Conservation (phyloP, 1,140 invertebrate species). For the Drosophila albomicans region DNA sequence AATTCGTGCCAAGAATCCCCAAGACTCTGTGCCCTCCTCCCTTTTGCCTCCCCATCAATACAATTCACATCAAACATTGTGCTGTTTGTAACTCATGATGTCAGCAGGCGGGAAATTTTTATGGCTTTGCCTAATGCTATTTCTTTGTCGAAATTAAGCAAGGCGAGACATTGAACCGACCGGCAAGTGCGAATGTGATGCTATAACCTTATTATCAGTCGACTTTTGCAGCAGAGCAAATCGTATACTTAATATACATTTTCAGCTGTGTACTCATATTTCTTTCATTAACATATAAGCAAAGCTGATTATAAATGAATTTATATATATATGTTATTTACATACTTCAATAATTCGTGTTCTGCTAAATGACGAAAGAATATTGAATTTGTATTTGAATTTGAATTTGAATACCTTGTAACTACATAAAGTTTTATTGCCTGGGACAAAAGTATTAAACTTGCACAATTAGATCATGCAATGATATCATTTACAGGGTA, state of each 20-base stretch:
- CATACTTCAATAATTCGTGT: not conserved
- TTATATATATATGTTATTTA: not conserved
- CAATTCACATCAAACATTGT: constrained; percentile 22
- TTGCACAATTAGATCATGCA: not conserved
- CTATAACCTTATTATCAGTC: constrained; percentile 24
- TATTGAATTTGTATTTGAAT: too few species aligned
- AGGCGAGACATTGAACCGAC: constrained; percentile 43
- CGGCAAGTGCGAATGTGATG: not conserved
- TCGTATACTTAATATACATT: constrained; percentile 7
- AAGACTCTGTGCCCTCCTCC: not conserved
- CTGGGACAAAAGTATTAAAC: too few species aligned
- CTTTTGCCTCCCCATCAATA: not conserved
- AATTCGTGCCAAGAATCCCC: constrained; percentile 38
- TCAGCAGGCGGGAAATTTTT: constrained; percentile 56
- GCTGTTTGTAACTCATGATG: constrained; percentile 54
- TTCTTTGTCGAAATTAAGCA: constrained; percentile 27
- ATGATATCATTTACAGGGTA: constrained; percentile 17
- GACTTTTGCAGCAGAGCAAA: not conserved
- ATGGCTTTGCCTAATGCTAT: constrained; percentile 27
- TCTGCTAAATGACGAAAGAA: not conserved
- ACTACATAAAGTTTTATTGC: too few species aligned
- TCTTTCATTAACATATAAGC: not conserved
- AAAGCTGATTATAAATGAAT: constrained; percentile 24
- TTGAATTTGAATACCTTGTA: too few species aligned
- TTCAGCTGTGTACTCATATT: constrained; percentile 35